A percentile compares a stretch with the other conserved stretches of the same genome.
Evolutionary conservation across 2,888 invertebrate genomes (phyloP).

Genomic region (Leucania comma): DNA sequence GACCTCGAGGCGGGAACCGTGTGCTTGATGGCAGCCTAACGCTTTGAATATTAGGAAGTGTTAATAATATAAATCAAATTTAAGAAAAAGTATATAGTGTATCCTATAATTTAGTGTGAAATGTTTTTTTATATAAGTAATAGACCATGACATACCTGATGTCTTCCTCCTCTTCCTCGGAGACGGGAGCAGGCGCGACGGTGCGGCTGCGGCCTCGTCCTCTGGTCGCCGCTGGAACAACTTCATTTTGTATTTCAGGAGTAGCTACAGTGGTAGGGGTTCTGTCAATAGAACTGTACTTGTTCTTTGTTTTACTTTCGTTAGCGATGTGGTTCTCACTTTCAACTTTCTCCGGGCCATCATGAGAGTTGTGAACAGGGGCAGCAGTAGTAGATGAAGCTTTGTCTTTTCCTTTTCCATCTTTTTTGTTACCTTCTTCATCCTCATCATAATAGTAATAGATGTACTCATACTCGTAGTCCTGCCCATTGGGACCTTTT

Average conservation of each 20-base stretch:
- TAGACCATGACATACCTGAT: slow-evolving; percentile 76
- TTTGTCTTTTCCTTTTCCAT: slow-evolving; percentile 75
- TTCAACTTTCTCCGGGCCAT: slow-evolving; percentile 90
- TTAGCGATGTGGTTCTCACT: slow-evolving; percentile 83
- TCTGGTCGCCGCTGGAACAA: slow-evolving; percentile 88
- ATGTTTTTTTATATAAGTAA: slow-evolving; percentile 1
- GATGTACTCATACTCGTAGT: slow-evolving; percentile 97
- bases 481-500: slow-evolving; percentile 97
- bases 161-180: slow-evolving; percentile 86
- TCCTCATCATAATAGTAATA: slow-evolving; percentile 97
- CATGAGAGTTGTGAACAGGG: slow-evolving; percentile 89
- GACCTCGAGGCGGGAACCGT: slow-evolving; percentile 95
- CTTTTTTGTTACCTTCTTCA: slow-evolving; percentile 89
- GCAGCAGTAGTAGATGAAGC: slow-evolving; percentile 73
- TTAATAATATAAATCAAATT: slow-evolving; percentile 39
- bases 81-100: slow-evolving; percentile 1
- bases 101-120: slow-evolving; percentile 22
- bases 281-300: slow-evolving; percentile 90
- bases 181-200: slow-evolving; percentile 82
- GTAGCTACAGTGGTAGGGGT: slow-evolving; percentile 81
- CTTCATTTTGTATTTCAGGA: slow-evolving; percentile 93
- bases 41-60: slow-evolving; percentile 63
- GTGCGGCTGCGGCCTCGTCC: slow-evolving; percentile 89
- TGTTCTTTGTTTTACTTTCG: slow-evolving; percentile 87
- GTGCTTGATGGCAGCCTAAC: slow-evolving; percentile 94